Base-by-base conservation (phyloP, 2,797 vertebrate genomes). In the Gobio occitaniae region DNA sequence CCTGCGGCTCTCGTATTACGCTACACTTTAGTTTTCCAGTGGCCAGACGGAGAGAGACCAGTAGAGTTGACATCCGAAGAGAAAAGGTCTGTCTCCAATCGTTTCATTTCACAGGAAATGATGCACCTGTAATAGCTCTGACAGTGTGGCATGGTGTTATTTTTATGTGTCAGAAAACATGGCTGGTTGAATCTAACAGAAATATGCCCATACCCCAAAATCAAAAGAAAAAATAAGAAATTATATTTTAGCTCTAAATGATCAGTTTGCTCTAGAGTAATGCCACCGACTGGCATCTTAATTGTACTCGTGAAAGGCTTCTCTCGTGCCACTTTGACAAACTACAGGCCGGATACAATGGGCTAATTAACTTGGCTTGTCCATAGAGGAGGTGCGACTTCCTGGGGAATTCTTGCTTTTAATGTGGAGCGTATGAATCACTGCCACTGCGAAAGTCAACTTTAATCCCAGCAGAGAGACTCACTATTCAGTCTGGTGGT, bases 191-290 rank as follows among this genome's bases (percentile, higher is more conserved):
- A 13, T 32, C 3, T 10, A 65, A 21, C 41, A 11, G 10, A 78
- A 47, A 78, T 25, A 78, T 44, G 4, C 6, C 29, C 77, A 32
- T 44, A 36, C 29, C 19, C 3, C 12, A 10, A 59, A 56, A 56
- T 76, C 47, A 74, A 74, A 50, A 21, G 32, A 13, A 36, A 74
- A 54, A 75, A 17, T 1, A 7, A 2, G 19, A 21, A 29, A 63
- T 29, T 6, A 56, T 38, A 76, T 76, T 41, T 76, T 38, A 13
- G 32, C 1, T n/a, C 4, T 56, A 38, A 8, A 38, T 38, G 2
- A 25, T 32, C 90, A 93, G 91, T 93, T 92, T 92, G 90, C 15
- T 61, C 1, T 52, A 48, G 78, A 16, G 38, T 25, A 66, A 78
- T 44, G 32, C 25, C 29, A 21, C 59, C 4, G 68, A 13, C 70